Evolutionary conservation across 2,888 invertebrate genomes (phyloP), one percentile per base, ranked within the genome.

Genomic region (Eueremaeus valkanovi): DNA sequence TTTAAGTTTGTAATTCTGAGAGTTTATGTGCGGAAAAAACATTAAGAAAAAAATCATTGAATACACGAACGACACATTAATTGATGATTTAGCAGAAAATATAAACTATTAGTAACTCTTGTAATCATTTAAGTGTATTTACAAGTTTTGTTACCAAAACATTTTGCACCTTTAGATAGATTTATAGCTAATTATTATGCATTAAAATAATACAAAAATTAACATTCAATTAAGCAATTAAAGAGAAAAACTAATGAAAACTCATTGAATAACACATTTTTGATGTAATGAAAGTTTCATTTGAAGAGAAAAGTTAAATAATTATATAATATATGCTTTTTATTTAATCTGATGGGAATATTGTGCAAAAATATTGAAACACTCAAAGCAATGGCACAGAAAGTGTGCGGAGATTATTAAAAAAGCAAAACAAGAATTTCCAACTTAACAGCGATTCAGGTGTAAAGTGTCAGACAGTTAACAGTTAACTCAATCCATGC

Each of bases 141-240:
- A 36, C 36, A 36, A 36, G 3, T 45, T 45, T 16, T 45, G 45
- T 45, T 45, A 16, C 3, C 13, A 55, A 55, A 27, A 58, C 24
- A n/a, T 58, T 58, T 58, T 58, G 24, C 21, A 58, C 29, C 61
- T 55, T 55, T 55, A 61, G 31, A 8, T 45, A 5, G 9, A 68
- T 68, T 36, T 40, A 13, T 42, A 24, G 68, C 27, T 68, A 68
- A 68, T 68, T 68, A 68, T 40, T 68, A 68, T 61, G 61, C 61
- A 68, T 68, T 68, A 68, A 18, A 68, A 42, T 36, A 40, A 68
- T 40, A 40, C n/a, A 40, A 40, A n/a, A 68, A 68, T 68, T 68
- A 42, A 42, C 40, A 68, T 36, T 42, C 36, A 68, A 68, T 68
- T 68, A 68, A 68, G 18, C 16, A 40, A 68, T 55, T 55, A 55